phyloP scores from a whole-genome alignment of 2,113 vertebrate species.

The Thinocorus orbignyianus region DNA sequence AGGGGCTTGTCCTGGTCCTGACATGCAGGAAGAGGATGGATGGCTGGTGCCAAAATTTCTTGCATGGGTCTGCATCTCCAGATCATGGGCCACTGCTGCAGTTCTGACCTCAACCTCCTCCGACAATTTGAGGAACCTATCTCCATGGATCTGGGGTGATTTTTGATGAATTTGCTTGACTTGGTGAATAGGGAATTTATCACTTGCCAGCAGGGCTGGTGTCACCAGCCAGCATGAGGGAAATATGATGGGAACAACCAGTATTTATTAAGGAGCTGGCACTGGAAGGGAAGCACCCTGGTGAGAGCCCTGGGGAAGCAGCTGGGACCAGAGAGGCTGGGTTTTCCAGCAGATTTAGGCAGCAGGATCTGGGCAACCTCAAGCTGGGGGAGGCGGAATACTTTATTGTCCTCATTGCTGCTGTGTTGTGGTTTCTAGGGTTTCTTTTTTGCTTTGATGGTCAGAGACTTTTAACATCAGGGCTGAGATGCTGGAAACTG shows the following conservation, averaged over 20 bases:
- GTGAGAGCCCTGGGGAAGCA: not conserved
- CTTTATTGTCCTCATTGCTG: not conserved
- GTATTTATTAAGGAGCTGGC: not conserved
- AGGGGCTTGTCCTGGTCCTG: not conserved
- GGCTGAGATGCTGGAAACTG: not conserved
- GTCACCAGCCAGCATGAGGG: not conserved
- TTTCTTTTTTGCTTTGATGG: not conserved
- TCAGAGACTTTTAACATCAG: not conserved
- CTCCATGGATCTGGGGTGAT: not conserved
- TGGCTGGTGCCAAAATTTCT: not conserved
- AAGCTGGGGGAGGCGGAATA: not conserved
- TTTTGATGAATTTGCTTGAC: not conserved
- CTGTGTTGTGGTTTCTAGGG: not conserved
- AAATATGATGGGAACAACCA: not conserved
- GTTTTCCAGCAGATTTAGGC: not conserved
- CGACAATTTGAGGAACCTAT: rapidly evolving
- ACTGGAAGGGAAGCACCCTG: not conserved
- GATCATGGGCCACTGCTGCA: not conserved
- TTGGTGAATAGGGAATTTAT: not conserved
- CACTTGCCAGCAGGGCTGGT: not conserved
- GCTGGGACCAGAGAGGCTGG: not conserved
- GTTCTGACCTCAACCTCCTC: not conserved
- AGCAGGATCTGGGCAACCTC: not conserved
- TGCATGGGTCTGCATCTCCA: not conserved
- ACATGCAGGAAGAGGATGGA: not conserved